These are phyloP conservation scores for Hoplias malabaricus DNA, from an alignment of 2,113 vertebrate genomes.

Conservation along the genomic window DNA sequence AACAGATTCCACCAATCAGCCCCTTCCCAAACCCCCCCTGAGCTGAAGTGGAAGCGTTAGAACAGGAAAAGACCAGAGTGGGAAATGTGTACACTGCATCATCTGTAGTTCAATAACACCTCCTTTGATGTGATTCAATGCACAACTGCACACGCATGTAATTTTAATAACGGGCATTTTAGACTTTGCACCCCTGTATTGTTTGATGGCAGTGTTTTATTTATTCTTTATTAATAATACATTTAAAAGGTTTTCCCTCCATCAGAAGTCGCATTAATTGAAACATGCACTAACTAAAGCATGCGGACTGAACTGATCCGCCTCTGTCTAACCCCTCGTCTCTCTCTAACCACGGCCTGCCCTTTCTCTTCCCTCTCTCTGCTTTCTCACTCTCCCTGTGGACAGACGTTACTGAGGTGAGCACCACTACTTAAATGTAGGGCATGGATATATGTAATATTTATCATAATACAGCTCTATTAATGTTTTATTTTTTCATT, in stretches of 20 bases:
- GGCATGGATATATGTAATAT: too few species aligned
- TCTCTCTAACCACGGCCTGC: conserved; percentile 42
- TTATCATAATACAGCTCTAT: conserved; percentile 8
- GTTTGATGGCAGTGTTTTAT: conserved; percentile 15
- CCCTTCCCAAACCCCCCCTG: not conserved
- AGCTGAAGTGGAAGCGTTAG: not conserved
- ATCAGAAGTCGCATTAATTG: conserved; percentile 8
- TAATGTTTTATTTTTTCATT: not conserved
- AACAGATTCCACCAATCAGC: not conserved
- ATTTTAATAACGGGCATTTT: conserved; percentile 3
- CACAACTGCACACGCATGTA: not conserved
- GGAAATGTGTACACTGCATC: not conserved
- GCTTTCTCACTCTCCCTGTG: conserved; percentile 78
- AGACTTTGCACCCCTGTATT: not conserved
- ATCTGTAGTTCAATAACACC: not conserved
- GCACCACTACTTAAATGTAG: too few species aligned
- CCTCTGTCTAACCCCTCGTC: conserved; percentile 21
- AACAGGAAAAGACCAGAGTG: not conserved
- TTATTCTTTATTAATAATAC: conserved; percentile 26
- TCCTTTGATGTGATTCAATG: not conserved
- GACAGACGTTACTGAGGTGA: conserved; percentile 98
- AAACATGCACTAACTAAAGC: conserved; percentile 48
- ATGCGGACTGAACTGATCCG: conserved; percentile 10
- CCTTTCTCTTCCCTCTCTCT: conserved; percentile 29
- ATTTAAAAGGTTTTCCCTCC: conserved; percentile 14